These are phyloP conservation scores for Whitmania pigra DNA, from an alignment of 1,140 invertebrate species.

Conservation along the genomic window DNA sequence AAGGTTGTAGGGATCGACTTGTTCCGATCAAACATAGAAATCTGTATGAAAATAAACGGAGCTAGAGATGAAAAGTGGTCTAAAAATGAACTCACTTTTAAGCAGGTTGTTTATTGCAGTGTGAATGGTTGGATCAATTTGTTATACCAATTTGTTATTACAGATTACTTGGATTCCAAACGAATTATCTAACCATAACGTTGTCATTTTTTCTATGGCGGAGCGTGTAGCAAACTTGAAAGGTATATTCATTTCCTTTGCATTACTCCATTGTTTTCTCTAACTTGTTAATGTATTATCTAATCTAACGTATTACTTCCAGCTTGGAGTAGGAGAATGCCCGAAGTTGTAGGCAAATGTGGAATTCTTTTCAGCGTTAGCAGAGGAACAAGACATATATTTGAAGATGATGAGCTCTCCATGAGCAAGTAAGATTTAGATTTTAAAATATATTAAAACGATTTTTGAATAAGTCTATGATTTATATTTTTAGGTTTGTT, in stretches of 20 bases:
- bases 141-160: conserved; percentile 17
- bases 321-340: conserved; percentile 36
- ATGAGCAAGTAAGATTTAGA: too few relatives aligned
- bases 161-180: conserved; percentile 38
- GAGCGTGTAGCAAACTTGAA: neutral
- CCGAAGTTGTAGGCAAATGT: conserved; percentile 31
- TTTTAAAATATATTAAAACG: too few relatives aligned
- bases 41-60: neutral
- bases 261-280: neutral
- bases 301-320: conserved; percentile 17
- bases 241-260: neutral
- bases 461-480: too few relatives aligned
- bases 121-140: conserved; percentile 24
- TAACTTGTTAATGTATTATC: too few relatives aligned
- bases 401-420: too few relatives aligned
- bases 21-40: neutral
- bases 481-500: too few relatives aligned
- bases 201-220: neutral
- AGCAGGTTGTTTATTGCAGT: conserved; percentile 2
- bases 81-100: neutral
- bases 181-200: conserved; percentile 26
- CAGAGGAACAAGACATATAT: too few relatives aligned
- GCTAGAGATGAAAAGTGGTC: neutral
- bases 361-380: conserved; percentile 28
- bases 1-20: neutral